Percentiles rank a stretch among this genome's conserved stretches.
phyloP scores from a whole-genome alignment of 2,113 vertebrate genomes.

The Muscicapa adusta region DNA sequence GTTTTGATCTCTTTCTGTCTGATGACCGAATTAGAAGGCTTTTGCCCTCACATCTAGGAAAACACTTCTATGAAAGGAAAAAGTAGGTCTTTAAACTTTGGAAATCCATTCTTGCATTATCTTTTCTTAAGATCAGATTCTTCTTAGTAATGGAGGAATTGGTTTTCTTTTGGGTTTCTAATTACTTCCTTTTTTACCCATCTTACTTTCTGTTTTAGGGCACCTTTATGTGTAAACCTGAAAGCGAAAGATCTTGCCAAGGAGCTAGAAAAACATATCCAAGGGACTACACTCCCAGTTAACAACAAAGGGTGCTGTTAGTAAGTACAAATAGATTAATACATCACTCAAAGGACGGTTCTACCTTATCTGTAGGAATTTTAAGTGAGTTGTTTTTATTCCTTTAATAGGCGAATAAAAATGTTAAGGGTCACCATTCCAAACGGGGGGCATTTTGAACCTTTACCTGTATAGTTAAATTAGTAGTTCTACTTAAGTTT shows the following conservation, averaged over 20 bases:
- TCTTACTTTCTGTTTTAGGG: constrained; percentile 53
- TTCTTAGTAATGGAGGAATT: neutral
- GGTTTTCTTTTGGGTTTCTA: neutral
- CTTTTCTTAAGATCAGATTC: neutral
- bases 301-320: constrained; percentile 85
- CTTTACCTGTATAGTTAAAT: neutral
- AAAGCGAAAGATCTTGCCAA: constrained; percentile 76
- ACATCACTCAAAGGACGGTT: neutral
- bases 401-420: neutral
- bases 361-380: neutral
- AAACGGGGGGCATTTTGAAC: neutral
- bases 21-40: constrained; percentile 82
- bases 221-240: constrained; percentile 80
- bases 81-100: constrained; percentile 70
- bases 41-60: constrained; percentile 84
- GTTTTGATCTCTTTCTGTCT: constrained; percentile 83
- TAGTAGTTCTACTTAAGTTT: neutral
- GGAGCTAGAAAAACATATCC: constrained; percentile 75
- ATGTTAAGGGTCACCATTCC: neutral
- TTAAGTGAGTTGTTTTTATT: neutral
- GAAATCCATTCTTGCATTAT: neutral
- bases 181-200: neutral
- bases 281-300: constrained; percentile 77
- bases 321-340: constrained; percentile 66
- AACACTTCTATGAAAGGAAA: constrained; percentile 85